Base-by-base conservation (phyloP, 2,888 invertebrate genomes). In the Protonemura montana region DNA sequence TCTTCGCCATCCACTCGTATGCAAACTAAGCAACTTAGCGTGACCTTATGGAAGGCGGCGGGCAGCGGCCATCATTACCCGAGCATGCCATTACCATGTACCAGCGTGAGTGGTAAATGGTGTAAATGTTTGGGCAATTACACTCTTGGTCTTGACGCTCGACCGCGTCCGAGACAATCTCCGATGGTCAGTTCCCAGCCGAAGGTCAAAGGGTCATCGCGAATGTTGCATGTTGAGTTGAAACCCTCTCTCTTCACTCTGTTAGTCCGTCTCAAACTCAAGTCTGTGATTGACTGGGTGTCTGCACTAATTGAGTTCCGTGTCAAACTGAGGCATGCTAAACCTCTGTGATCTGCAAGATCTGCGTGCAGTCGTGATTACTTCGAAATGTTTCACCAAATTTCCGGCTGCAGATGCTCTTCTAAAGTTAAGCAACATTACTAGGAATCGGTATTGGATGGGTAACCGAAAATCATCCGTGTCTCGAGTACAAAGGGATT, bases 51-150 rank as follows among this genome's bases (percentile, higher is more conserved):
- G 59, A 16, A 59, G 59, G 59, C 5, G 41, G 41, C 59, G 59
- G 59, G 16, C 35, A 10, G 7, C 59, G 21, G 59, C 59, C 59
- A 59, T 59, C 59, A 59, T 59, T 59, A 13, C 59, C 21, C 59
- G 78, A 78, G 28, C 78, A 78, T 78, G 78, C 28, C 26, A 78
- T 27, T 78, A 27, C 78, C 78, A 26, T 78, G 26, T 78, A 78
- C 0, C 27, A 5, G n/a, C 59, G 21, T 59, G 78, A 78, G 78
- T 78, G 78, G 78, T 78, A 78, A 78, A 78, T 78, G 78, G 78
- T 78, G 78, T 78, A 59, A 59, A 59, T 59, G 59, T 59, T 59
- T 59, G 59, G 59, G 59, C 59, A 59, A 59, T 59, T 59, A 59
- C 59, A 21, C 59, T 59, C 59, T 59, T 59, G 59, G 59, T 59